phyloP scores from a whole-genome alignment of 1,140 invertebrate genomes.

The Platyura marginata region DNA sequence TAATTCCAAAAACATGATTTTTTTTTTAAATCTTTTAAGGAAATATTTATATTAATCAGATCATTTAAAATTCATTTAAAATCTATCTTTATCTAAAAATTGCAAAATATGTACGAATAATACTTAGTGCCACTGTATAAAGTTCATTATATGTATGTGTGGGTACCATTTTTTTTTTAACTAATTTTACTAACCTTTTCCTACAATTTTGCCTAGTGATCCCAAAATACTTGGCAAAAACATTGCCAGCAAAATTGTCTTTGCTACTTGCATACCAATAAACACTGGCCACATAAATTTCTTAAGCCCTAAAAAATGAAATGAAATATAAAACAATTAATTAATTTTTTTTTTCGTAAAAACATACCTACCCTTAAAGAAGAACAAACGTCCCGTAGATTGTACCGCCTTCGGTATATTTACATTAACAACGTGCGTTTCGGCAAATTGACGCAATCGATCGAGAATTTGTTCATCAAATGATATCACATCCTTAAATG shows the following conservation, averaged over 20 bases:
- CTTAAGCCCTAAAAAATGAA: constrained; percentile 42
- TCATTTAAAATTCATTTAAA: no score
- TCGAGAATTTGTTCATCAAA: no score
- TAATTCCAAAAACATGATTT: no score
- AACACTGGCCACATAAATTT: constrained; percentile 60
- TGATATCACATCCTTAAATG: no score
- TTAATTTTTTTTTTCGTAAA: neutral
- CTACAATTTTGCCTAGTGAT: constrained; percentile 59
- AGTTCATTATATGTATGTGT: no score
- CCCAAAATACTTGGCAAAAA: constrained; percentile 65
- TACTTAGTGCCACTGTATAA: no score
- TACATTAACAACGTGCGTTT: constrained; percentile 27
- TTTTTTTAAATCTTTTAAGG: no score
- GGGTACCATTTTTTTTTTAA: neutral
- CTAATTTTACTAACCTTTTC: constrained; percentile 46
- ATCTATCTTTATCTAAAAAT: no score
- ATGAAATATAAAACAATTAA: constrained; percentile 3
- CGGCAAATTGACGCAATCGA: constrained; percentile 14
- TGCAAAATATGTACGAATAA: no score
- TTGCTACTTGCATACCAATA: constrained; percentile 57
- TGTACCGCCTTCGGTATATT: constrained; percentile 13
- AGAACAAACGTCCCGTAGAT: constrained; percentile 32
- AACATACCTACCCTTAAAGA: constrained; percentile 29
- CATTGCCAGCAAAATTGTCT: constrained; percentile 58
- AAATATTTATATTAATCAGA: no score